Conservation (phyloP, 2,888 invertebrate genomes). For the Pachydiplax longipennis region DNA sequence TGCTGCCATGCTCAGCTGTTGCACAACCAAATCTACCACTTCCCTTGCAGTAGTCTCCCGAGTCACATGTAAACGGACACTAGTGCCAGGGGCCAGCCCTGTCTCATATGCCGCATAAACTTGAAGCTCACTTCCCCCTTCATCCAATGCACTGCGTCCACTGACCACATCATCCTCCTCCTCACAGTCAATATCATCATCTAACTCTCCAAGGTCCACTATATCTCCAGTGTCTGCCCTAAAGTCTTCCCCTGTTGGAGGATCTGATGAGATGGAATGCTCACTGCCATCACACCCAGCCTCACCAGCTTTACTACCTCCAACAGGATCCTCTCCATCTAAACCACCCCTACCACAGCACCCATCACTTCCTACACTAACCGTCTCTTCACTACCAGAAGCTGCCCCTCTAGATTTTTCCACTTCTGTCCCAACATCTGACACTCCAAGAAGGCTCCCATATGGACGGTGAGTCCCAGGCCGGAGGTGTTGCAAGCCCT, state of each 20-base stretch:
- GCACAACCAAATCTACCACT: slow-evolving; percentile 93
- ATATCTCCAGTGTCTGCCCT: neutral
- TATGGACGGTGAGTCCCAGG: slow-evolving; percentile 58
- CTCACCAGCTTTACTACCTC: neutral
- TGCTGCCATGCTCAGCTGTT: slow-evolving; percentile 93
- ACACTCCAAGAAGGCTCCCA: slow-evolving; percentile 62
- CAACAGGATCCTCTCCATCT: neutral
- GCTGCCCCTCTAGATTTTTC: neutral
- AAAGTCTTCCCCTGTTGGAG: neutral
- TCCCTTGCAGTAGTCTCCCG: slow-evolving; percentile 92
- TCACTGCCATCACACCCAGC: neutral
- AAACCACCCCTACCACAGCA: slow-evolving; percentile 3
- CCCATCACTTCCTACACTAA: slow-evolving; percentile 14
- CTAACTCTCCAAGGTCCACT: slow-evolving; percentile 8
- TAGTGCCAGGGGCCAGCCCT: slow-evolving; percentile 90
- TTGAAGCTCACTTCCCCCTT: slow-evolving; percentile 62
- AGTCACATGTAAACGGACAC: slow-evolving; percentile 92
- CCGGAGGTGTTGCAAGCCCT: slow-evolving; percentile 41
- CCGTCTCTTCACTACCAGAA: slow-evolving; percentile 33
- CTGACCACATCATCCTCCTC: slow-evolving; percentile 23
- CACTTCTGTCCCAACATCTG: neutral
- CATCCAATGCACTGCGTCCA: neutral
- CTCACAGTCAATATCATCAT: neutral
- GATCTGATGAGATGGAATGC: neutral
- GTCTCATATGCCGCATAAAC: slow-evolving; percentile 97